These are phyloP conservation scores for Chrysogorgia sp. DNA, from an alignment of 92 coral and sea anemone genomes.

Conservation along the genomic window DNA sequence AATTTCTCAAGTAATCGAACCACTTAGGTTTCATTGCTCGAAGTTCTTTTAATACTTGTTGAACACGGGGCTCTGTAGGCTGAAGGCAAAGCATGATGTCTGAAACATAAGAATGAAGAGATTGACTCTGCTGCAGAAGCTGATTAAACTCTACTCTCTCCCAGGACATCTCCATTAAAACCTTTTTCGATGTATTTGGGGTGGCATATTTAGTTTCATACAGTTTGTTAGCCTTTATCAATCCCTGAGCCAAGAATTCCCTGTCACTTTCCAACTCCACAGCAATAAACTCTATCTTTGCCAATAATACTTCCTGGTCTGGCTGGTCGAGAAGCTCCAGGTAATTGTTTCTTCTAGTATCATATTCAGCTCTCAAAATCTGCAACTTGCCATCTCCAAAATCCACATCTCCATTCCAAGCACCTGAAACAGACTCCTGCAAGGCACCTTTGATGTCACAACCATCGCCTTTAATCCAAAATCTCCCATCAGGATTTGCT, in stretches of 20 bases:
- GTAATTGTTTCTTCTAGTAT: not conserved
- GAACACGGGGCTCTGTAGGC: not conserved
- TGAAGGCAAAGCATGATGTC: not conserved
- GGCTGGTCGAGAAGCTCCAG: constrained; percentile 5
- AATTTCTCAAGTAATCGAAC: not conserved
- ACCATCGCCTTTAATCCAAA: constrained; percentile 42
- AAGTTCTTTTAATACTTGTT: not conserved
- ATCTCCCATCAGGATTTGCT: constrained; percentile 13
- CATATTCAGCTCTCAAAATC: constrained; percentile 25
- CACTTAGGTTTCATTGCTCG: not conserved
- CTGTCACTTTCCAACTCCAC: not conserved
- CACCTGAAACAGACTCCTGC: constrained; percentile 21
- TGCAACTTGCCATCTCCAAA: constrained; percentile 46
- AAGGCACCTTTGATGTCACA: constrained; percentile 41
- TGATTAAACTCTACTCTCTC: constrained; percentile 70
- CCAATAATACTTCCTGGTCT: constrained; percentile 17
- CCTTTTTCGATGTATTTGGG: constrained; percentile 49
- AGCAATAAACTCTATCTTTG: not conserved
- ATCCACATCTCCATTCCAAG: constrained; percentile 49
- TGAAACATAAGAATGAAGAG: constrained; percentile 7
- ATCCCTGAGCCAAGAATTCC: constrained; percentile 55
- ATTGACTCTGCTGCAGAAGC: constrained; percentile 60
- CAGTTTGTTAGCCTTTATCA: constrained; percentile 33
- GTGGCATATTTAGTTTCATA: constrained; percentile 48
- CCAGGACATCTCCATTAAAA: constrained; percentile 69